phyloP scores from a whole-genome alignment of 2,888 invertebrate species.

The Agriopis leucophaearia region DNA sequence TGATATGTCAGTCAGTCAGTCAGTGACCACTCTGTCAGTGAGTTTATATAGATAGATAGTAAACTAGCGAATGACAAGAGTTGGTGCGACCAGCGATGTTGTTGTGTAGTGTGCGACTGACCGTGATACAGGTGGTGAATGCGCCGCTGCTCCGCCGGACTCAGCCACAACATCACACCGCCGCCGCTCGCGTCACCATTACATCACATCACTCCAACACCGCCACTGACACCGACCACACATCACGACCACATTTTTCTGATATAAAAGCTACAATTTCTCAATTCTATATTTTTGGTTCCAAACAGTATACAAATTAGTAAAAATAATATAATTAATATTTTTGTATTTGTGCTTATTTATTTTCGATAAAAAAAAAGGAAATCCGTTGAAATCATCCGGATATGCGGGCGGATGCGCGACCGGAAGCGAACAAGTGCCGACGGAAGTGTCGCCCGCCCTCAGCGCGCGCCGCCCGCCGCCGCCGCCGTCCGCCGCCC shows the following conservation, averaged over 20 bases:
- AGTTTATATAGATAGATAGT: no score
- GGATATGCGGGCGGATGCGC: constrained; percentile 76
- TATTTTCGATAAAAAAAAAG: no score
- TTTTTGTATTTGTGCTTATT: neutral
- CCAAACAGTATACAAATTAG: no score
- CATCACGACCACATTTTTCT: no score
- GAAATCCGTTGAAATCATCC: constrained; percentile 44
- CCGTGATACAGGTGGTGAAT: constrained; percentile 77
- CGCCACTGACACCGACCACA: no score
- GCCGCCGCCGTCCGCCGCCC: constrained; percentile 35
- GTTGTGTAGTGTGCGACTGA: constrained; percentile 40
- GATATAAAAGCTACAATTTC: no score
- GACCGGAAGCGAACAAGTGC: constrained; percentile 76
- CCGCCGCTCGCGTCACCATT: constrained; percentile 7
- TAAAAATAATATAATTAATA: neutral
- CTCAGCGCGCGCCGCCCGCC: constrained; percentile 37
- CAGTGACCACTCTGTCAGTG: no score
- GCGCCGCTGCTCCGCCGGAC: constrained; percentile 71
- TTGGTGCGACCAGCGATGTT: no score
- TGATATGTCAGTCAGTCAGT: no score
- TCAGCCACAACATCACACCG: constrained; percentile 74
- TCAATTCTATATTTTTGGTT: no score
- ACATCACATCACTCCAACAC: constrained; percentile 23
- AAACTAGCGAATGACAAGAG: no score
- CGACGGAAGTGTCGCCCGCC: constrained; percentile 45